These are phyloP conservation scores for Phrixothrix hirtus DNA, from an alignment of 2,888 invertebrate species.

Conservation along the genomic window DNA sequence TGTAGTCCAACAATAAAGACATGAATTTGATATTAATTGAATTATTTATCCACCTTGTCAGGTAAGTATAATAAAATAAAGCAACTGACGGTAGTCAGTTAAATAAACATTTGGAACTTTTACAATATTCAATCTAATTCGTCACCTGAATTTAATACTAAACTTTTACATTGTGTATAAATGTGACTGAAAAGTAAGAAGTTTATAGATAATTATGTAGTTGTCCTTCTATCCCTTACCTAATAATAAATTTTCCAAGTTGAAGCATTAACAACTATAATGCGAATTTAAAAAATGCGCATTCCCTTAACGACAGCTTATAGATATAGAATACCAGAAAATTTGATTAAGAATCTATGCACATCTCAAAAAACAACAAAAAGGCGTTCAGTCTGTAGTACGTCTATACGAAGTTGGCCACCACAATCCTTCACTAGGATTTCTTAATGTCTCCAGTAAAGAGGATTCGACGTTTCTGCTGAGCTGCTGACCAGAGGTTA, in stretches of 20 bases:
- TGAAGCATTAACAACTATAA: conserved; percentile 29
- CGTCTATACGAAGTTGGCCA: conserved; percentile 53
- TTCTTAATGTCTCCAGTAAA: conserved; percentile 11
- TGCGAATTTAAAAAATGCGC: conserved; percentile 36
- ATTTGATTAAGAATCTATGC: conserved; percentile 58
- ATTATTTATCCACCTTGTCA: neutral
- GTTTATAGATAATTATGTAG: conserved; percentile 6
- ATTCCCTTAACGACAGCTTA: conserved; percentile 53
- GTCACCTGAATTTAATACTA: no score
- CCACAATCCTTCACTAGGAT: conserved; percentile 23
- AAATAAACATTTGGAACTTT: no score
- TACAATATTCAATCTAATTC: no score
- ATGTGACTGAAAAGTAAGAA: neutral
- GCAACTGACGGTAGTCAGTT: no score
- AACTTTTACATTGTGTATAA: no score
- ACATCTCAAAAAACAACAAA: conserved; percentile 51
- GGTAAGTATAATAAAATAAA: no score
- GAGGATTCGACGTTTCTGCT: conserved; percentile 33
- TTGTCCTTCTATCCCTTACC: conserved; percentile 17
- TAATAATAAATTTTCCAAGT: conserved; percentile 21
- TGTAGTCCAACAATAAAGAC: neutral
- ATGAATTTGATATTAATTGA: neutral
- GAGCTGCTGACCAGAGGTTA: conserved; percentile 53
- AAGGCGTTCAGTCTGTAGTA: conserved; percentile 54
- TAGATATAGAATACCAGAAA: conserved; percentile 55